These are phyloP conservation scores for Diploptera punctata DNA, from an alignment of 2,888 invertebrate genomes.

Conservation along the genomic window DNA sequence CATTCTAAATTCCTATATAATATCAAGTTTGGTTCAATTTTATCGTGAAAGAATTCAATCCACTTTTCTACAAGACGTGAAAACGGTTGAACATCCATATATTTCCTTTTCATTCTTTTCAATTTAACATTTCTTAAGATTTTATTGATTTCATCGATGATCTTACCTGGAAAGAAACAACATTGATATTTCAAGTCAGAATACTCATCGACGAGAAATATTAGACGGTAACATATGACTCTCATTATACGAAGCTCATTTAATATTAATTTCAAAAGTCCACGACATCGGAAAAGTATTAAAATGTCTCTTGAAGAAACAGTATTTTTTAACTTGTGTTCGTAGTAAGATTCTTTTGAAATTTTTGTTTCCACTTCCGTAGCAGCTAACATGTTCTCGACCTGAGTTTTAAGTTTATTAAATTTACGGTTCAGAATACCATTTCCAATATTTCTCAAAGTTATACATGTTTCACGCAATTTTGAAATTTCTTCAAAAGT, in stretches of 20 bases:
- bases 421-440: not conserved
- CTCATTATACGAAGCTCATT: not conserved
- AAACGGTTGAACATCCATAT: not conserved
- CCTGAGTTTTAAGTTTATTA: not conserved
- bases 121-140: not conserved
- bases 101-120: not conserved
- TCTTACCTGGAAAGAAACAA: not conserved
- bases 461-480: not conserved
- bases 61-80: not conserved
- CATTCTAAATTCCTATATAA: not conserved
- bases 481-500: not conserved
- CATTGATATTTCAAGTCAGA: not conserved
- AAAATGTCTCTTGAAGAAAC: not conserved
- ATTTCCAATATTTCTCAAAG: not conserved
- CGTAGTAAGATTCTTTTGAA: not conserved
- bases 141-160: not conserved
- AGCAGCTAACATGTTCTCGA: not conserved
- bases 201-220: not conserved
- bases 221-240: not conserved
- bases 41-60: not conserved
- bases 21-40: not conserved
- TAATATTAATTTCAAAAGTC: not conserved
- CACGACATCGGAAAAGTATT: not conserved
- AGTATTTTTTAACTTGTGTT: not conserved
- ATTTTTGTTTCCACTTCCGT: not conserved